These are phyloP conservation scores for Empis livida DNA, from an alignment of 2,888 invertebrate genomes.

Conservation along the genomic window DNA sequence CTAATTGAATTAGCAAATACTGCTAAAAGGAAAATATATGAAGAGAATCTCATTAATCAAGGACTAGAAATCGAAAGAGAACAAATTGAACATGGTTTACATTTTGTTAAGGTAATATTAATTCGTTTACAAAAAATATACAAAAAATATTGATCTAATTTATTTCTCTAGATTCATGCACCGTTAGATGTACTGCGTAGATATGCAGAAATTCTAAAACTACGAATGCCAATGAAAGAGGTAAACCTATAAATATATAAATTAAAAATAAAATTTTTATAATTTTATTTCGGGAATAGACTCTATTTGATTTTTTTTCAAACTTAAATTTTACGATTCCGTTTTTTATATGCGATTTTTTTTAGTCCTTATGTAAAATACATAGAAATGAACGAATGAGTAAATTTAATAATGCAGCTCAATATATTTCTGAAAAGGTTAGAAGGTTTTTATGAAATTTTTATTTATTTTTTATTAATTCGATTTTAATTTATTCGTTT, in stretches of 20 bases:
- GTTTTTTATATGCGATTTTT: conserved; percentile 15
- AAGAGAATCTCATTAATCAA: conserved; percentile 56
- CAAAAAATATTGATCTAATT: not conserved
- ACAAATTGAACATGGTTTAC: conserved; percentile 51
- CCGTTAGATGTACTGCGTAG: conserved; percentile 68
- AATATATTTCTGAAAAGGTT: conserved; percentile 54
- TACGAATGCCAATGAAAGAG: conserved; percentile 89
- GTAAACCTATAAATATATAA: conserved; percentile 33
- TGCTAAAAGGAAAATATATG: conserved; percentile 48
- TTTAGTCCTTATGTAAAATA: conserved; percentile 50
- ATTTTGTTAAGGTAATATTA: conserved; percentile 58
- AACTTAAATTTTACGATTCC: not conserved
- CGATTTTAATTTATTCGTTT: too few relatives aligned
- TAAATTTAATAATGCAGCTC: conserved; percentile 51
- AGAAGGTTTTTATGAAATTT: conserved; percentile 11
- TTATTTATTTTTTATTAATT: not conserved
- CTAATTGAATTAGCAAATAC: conserved; percentile 31
- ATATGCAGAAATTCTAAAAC: conserved; percentile 83
- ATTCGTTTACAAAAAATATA: not conserved
- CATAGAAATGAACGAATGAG: conserved; percentile 46
- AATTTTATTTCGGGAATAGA: conserved; percentile 28
- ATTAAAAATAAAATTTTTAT: not conserved
- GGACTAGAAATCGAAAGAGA: conserved; percentile 64
- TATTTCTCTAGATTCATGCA: conserved; percentile 60
- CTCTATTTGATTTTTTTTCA: conserved; percentile 3